Base-by-base conservation (phyloP, 2,888 invertebrate species). In the Heteropelma amictum region DNA sequence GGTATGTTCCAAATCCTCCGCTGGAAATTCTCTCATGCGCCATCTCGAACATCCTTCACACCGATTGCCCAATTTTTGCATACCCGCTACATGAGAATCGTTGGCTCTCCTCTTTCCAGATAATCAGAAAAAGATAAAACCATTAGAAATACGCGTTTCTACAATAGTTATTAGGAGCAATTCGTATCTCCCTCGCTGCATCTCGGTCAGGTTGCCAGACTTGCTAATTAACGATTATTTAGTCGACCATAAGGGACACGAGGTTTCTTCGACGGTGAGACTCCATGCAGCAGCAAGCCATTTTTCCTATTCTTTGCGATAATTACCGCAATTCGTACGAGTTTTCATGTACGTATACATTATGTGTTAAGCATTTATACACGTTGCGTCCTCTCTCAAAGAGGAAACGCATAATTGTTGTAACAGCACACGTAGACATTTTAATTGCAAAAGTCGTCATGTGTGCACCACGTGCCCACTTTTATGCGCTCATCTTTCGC, bases 141-240 rank as follows among this genome's bases (percentile, higher is more conserved):
- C 26, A 7, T 12, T 56, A 28, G 28, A 70, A 26, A 33, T 7
- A 14, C 33, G 61, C 40, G 30, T 45, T 58, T 26, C 35, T 40
- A 53, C 45, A 26, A 69, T 54, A 60, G 53, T 60, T 47, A 69
- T 58, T 45, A 40, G 38, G 63, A 49, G 23, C 53, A 47, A 61
- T 61, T 33, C 8, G 21, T 33, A 21, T 21, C 30, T 49, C 30
- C 33, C 21, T 42, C 23, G 45, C 12, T 58, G 35, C 33, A 49
- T 51, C 51, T 60, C 42, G 54, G 23, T 53, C 53, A 42, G 40
- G 45, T 21, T 23, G 38, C 40, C 23, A 23, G 17, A 61, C 38
- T 21, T 49, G 56, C 53, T 74, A 74, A 74, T 74, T 74, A 65
- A 70, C 40, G 65, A 74, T 69, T 74, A 70, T 74, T 74, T 70